These are phyloP conservation scores for Lasioglossum albipes DNA, from an alignment of 1,140 invertebrate genomes.

Conservation along the genomic window DNA sequence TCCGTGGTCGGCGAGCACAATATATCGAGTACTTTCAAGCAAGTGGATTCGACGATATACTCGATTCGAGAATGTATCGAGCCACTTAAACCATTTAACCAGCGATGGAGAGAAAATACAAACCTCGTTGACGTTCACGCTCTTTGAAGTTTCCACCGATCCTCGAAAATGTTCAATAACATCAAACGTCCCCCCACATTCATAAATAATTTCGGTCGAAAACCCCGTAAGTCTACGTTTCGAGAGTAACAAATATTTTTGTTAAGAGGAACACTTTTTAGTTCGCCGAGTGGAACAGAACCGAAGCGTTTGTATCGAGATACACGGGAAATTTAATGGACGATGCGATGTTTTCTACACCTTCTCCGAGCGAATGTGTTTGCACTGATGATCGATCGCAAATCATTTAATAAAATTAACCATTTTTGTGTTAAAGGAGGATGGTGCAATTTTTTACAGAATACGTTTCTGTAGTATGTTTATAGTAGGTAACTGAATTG, in stretches of 20 bases:
- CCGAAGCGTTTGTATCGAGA: background rate
- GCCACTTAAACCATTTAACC: slow-evolving; percentile 42
- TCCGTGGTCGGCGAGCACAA: slow-evolving; percentile 60
- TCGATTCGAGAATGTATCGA: slow-evolving; percentile 48
- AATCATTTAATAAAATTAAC: too few relatives aligned
- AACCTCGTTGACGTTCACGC: background rate
- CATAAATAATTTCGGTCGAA: background rate
- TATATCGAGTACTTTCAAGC: slow-evolving; percentile 66
- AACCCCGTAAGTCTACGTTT: background rate
- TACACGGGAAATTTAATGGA: background rate
- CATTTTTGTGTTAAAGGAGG: too few relatives aligned
- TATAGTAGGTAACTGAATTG: too few relatives aligned
- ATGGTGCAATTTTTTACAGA: too few relatives aligned
- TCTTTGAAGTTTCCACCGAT: background rate
- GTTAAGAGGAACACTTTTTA: background rate
- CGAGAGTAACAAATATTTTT: background rate
- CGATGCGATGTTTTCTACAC: background rate
- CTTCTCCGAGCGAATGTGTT: too few relatives aligned
- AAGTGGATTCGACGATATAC: slow-evolving; percentile 53
- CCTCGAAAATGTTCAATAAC: background rate
- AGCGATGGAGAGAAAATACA: slow-evolving; percentile 4
- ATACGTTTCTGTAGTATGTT: too few relatives aligned
- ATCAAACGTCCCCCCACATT: background rate
- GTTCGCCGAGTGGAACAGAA: background rate
- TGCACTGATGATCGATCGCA: too few relatives aligned